These are phyloP conservation scores for Jaculus jaculus DNA, from an alignment of 2,113 vertebrate species.

Conservation along the genomic window DNA sequence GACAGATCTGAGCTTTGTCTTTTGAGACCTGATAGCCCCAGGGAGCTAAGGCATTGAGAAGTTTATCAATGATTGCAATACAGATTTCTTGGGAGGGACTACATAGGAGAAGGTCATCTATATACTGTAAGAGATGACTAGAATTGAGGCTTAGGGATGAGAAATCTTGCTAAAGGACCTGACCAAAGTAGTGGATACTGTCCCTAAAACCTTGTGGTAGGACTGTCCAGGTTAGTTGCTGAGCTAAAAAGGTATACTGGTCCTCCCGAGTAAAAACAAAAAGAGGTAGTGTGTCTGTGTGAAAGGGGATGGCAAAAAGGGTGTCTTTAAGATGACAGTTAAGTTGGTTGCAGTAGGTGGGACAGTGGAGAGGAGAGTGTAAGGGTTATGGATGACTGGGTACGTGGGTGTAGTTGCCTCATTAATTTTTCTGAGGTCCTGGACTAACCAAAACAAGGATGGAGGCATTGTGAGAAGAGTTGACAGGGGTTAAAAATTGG, in stretches of 20 bases:
- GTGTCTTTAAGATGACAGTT: neutral
- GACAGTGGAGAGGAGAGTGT: neutral
- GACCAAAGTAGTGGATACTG: neutral
- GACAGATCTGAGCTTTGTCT: neutral
- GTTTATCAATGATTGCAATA: no score
- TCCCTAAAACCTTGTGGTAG: neutral
- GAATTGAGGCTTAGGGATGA: neutral
- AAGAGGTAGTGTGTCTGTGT: neutral
- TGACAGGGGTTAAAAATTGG: neutral
- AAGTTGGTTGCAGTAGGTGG: neutral
- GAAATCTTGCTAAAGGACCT: neutral
- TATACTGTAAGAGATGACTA: no score
- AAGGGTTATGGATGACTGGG: neutral
- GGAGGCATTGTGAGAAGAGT: neutral
- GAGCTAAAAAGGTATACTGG: no score
- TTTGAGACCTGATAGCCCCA: neutral
- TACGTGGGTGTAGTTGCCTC: no score
- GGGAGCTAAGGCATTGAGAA: neutral
- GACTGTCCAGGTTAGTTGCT: no score
- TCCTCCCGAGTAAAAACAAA: neutral
- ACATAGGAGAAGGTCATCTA: no score
- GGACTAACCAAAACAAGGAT: neutral
- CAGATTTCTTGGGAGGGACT: neutral
- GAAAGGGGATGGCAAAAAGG: neutral
- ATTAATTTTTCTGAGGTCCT: neutral